A percentile compares a stretch with the other conserved stretches of the same genome.
These are phyloP conservation scores for Telmatochromis sp. DNA, from an alignment of 2,113 vertebrate species.

Conservation along the genomic window DNA sequence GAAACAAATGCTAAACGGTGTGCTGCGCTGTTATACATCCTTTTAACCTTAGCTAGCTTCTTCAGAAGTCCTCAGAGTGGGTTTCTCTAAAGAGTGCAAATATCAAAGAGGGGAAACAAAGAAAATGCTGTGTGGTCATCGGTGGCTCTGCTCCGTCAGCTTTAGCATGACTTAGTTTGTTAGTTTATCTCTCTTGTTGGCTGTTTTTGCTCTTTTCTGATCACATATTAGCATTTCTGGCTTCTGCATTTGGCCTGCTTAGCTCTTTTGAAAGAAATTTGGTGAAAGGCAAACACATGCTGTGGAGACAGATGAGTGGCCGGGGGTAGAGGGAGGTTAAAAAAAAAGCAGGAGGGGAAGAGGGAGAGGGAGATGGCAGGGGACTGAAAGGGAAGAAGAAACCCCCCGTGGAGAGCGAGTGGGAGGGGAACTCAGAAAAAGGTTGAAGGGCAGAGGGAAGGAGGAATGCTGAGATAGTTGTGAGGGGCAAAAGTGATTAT, in stretches of 20 bases:
- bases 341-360: conserved; percentile 18
- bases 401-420: conserved; percentile 48
- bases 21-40: background rate
- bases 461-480: conserved; percentile 49
- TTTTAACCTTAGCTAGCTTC: background rate
- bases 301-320: conserved; percentile 62
- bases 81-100: background rate
- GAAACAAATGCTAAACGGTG: background rate
- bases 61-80: background rate
- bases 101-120: background rate
- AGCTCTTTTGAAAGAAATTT: conserved; percentile 55
- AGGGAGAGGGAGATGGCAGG: conserved; percentile 45
- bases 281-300: conserved; percentile 65
- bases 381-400: conserved; percentile 63
- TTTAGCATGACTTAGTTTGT: conserved; percentile 7
- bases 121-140: background rate
- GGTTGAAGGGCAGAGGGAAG: conserved; percentile 63
- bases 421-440: conserved; percentile 47
- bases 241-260: conserved; percentile 12
- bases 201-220: background rate
- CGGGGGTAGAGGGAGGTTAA: conserved; percentile 14
- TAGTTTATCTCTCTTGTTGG: conserved; percentile 24
- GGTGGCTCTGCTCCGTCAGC: background rate
- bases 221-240: conserved; percentile 9
- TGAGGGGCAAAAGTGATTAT: conserved; percentile 30